Percentiles rank a stretch among this genome's conserved stretches.
These are phyloP conservation scores for Erpornis zantholeuca DNA, from an alignment of 2,113 vertebrate genomes.

Conservation along the genomic window DNA sequence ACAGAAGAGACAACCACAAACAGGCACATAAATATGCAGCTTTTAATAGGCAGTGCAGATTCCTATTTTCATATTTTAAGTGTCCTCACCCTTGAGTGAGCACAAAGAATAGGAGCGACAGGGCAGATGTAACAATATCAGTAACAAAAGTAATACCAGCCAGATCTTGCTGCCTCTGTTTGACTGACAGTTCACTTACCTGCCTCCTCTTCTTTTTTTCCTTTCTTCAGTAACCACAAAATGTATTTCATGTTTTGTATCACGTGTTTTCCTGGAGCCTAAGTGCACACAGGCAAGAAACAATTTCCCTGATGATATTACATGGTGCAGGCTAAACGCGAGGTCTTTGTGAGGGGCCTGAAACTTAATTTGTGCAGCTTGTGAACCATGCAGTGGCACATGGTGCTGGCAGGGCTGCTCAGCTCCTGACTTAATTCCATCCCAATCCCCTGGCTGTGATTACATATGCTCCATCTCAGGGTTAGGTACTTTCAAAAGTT, in stretches of 20 bases:
- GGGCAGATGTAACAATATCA: neutral
- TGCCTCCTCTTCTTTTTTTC: neutral
- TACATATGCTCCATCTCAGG: neutral
- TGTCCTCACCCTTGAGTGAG: constrained; percentile 8
- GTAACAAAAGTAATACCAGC: neutral
- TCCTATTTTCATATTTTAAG: constrained; percentile 27
- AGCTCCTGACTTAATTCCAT: neutral
- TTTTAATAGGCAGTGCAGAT: constrained; percentile 11
- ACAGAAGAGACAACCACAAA: neutral
- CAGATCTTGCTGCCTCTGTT: neutral
- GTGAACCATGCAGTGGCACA: neutral
- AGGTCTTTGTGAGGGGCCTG: neutral
- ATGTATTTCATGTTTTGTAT: neutral
- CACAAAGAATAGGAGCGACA: neutral
- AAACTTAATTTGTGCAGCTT: constrained; percentile 34
- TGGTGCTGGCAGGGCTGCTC: neutral
- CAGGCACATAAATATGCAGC: neutral
- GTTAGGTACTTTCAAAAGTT: neutral
- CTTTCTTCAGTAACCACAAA: constrained; percentile 12
- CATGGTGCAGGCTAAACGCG: neutral
- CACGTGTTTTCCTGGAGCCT: neutral
- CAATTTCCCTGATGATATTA: constrained; percentile 37
- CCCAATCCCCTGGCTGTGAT: neutral
- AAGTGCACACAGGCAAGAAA: constrained; percentile 9
- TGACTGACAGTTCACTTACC: constrained; percentile 40